Percentiles rank a stretch among this genome's conserved stretches.
Evolutionary conservation across 2,888 invertebrate species (phyloP).

Genomic region (Coenonympha glycerion): DNA sequence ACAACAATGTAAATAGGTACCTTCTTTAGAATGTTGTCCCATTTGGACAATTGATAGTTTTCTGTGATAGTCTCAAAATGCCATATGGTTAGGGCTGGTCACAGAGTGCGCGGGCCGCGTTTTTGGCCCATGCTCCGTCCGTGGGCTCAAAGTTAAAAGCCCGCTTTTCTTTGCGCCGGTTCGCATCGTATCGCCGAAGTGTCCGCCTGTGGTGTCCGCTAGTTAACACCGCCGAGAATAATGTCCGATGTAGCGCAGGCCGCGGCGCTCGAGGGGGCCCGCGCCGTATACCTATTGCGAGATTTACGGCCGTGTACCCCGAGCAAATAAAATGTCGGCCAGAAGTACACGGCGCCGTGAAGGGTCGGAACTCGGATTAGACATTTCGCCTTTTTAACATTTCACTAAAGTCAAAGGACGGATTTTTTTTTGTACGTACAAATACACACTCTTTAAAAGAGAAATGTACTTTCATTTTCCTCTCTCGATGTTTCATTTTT

Average conservation of each 20-base stretch:
- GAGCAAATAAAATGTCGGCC: conserved; percentile 23
- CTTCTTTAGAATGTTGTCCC: too few relatives aligned
- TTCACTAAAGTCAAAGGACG: not conserved
- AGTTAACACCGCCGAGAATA: conserved; percentile 36
- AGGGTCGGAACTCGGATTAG: conserved; percentile 11
- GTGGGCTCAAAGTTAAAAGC: too few relatives aligned
- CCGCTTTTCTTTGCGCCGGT: conserved; percentile 8
- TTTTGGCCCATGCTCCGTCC: too few relatives aligned
- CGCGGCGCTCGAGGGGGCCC: conserved; percentile 1
- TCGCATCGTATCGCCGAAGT: conserved; percentile 25
- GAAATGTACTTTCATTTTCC: too few relatives aligned
- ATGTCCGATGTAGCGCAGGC: conserved; percentile 22
- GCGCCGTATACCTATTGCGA: conserved; percentile 25
- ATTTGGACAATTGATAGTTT: too few relatives aligned
- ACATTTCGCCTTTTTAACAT: conserved; percentile 7
- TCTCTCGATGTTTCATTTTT: too few relatives aligned
- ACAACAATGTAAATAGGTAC: too few relatives aligned
- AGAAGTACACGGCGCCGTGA: conserved; percentile 14
- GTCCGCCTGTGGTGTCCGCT: conserved; percentile 32
- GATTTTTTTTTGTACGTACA: not conserved
- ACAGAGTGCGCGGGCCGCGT: too few relatives aligned
- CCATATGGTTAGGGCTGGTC: too few relatives aligned
- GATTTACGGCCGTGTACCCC: conserved; percentile 27
- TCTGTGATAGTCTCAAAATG: too few relatives aligned
- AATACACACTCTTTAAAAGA: too few relatives aligned